These are phyloP conservation scores for Lasioglossum oenotherae DNA, from an alignment of 2,888 invertebrate species.

Conservation along the genomic window DNA sequence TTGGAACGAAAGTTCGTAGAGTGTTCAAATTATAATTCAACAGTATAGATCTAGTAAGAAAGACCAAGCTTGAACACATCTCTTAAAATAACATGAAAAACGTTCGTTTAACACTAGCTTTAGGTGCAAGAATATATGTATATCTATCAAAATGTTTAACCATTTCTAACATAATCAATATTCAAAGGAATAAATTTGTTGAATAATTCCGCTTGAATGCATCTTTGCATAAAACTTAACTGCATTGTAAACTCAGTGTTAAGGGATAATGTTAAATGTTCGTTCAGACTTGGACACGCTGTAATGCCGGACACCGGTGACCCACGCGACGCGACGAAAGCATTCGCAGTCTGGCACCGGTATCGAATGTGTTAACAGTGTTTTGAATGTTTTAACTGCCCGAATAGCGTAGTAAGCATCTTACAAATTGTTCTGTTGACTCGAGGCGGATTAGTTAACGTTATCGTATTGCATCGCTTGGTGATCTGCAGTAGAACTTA, in stretches of 20 bases:
- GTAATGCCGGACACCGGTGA: neutral
- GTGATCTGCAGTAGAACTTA: conserved; percentile 30
- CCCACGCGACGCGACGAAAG: neutral
- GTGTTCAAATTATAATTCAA: neutral
- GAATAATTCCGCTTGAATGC: too few relatives aligned
- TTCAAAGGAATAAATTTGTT: too few relatives aligned
- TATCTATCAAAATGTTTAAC: too few relatives aligned
- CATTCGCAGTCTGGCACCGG: neutral
- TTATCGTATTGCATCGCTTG: conserved; percentile 20
- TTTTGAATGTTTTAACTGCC: neutral
- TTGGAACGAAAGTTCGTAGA: neutral
- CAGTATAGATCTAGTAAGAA: too few relatives aligned
- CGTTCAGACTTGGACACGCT: neutral
- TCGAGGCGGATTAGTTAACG: conserved; percentile 14
- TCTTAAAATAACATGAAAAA: neutral
- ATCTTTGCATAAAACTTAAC: too few relatives aligned
- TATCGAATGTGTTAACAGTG: neutral
- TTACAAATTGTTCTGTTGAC: conserved; percentile 19
- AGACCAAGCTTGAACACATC: neutral
- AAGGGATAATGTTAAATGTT: neutral
- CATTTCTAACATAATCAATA: too few relatives aligned
- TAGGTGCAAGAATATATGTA: too few relatives aligned
- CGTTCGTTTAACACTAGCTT: neutral
- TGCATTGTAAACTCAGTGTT: too few relatives aligned
- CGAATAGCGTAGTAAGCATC: neutral